Percentiles rank a stretch among this genome's conserved stretches.
Evolutionary conservation across 53 echinoderm and acorn worm genomes (phyloP).

Genomic region (Apostichopus leukothele): DNA sequence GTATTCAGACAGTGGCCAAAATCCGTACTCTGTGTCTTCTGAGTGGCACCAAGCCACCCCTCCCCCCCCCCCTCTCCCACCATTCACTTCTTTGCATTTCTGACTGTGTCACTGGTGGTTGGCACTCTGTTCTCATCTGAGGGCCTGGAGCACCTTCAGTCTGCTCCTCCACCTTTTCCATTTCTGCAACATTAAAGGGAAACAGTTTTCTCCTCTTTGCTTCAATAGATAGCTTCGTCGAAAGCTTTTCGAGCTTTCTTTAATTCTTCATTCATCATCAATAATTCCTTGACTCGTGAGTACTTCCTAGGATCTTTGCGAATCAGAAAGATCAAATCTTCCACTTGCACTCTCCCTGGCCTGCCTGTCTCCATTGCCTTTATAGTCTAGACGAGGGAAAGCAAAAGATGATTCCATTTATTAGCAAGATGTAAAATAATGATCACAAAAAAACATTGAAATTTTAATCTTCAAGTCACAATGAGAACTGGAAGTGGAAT

Average conservation of each 20-base stretch:
- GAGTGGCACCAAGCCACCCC: no score
- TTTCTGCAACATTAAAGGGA: no score
- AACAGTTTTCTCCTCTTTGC: neutral
- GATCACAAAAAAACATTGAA: neutral
- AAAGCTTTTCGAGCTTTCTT: conserved; percentile 99
- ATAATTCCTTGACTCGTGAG: conserved; percentile 84
- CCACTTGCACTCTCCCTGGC: conserved; percentile 93
- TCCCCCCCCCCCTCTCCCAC: no score
- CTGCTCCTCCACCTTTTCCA: no score
- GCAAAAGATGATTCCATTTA: neutral
- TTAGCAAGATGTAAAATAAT: no score
- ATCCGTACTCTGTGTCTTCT: no score
- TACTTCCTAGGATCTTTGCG: conserved; percentile 97
- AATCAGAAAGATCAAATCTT: conserved; percentile 93
- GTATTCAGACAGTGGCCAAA: no score
- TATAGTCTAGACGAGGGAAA: conserved; percentile 61
- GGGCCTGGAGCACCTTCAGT: no score
- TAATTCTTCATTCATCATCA: conserved; percentile 97
- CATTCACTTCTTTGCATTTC: no score
- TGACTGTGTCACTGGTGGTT: no score
- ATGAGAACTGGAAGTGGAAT: neutral
- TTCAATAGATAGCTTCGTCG: conserved; percentile 96
- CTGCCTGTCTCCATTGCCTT: conserved; percentile 93
- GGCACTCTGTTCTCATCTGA: no score
- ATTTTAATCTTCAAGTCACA: neutral